Base-by-base conservation (phyloP, 2,888 invertebrate species). In the Dynastes hyllus region DNA sequence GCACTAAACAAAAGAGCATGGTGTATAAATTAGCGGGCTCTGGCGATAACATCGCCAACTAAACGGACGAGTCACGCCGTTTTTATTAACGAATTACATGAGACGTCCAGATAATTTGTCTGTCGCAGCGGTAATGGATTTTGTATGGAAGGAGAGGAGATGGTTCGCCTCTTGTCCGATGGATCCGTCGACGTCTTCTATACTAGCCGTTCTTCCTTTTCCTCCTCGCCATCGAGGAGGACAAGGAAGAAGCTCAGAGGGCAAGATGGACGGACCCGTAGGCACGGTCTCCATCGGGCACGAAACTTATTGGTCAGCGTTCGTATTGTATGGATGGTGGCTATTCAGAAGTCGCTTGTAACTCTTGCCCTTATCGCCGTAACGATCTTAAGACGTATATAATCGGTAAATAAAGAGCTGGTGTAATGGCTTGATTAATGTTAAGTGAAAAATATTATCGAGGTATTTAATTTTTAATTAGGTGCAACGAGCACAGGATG, bases 11-110 rank as follows among this genome's bases (percentile, higher is more conserved):
- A 88, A 88, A 88, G 87, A 87, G 87, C 86, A 87, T 85, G 86
- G 86, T 87, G 87, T 88, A 88, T 88, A 89, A 89, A 89, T 88
- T 88, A 88, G 88, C 87, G 85, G 86, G 84, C 85, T 83, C 82
- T 80, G 81, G 84, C 86, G 87, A 88, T 87, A 87, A 87, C 86
- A 87, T 87, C 88, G 86, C 85, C 85, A 85, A 86, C 86, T 87
- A 87, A 88, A 87, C 86, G 88, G 85, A 86, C 89, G 85, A 89
- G 88, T 88, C 87, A 88, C 86, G 87, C 86, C 86, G 86, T 87
- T 86, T 87, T 87, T 88, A 87, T 87, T 86, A 86, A 87, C 85
- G 87, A 86, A 87, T 87, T 86, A 87, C 87, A 87, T 82, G 85
- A 84, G 86, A 86, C 86, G 84, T 86, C 83, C 85, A 85, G 83